phyloP scores from a whole-genome alignment of 2,797 vertebrate genomes.

The Muscicapa comitata region DNA sequence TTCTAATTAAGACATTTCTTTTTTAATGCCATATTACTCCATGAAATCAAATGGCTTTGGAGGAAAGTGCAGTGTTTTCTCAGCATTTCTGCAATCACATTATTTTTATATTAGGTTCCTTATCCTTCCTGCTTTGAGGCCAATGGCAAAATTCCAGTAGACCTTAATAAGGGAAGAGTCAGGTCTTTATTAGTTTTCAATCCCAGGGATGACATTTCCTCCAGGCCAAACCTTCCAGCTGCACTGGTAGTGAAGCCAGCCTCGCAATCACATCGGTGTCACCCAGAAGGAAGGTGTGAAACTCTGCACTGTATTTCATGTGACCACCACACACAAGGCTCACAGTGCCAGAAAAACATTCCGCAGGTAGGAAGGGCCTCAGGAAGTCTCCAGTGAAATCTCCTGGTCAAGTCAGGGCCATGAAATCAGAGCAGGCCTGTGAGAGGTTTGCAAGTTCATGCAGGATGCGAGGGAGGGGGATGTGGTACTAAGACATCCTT shows the following conservation, averaged over 20 bases:
- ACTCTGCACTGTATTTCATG: background rate
- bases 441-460: background rate
- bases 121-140: background rate
- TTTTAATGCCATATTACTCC: background rate
- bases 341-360: background rate
- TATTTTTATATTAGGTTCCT: background rate
- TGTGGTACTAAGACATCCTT: background rate
- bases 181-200: background rate
- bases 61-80: background rate
- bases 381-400: background rate
- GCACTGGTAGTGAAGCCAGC: background rate
- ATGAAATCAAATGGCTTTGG: background rate
- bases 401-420: background rate
- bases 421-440: background rate
- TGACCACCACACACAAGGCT: background rate
- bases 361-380: background rate
- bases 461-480: background rate
- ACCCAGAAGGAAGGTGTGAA: background rate
- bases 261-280: rapidly evolving
- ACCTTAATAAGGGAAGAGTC: background rate
- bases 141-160: slow-evolving; percentile 11
- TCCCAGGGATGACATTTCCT: background rate
- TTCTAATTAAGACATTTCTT: slow-evolving; percentile 11
- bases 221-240: background rate
- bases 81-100: background rate